A percentile compares a stretch with the other conserved stretches of the same genome.
These are phyloP conservation scores for Nothoprocta perdicaria DNA, from an alignment of 2,113 vertebrate species.

Conservation along the genomic window DNA sequence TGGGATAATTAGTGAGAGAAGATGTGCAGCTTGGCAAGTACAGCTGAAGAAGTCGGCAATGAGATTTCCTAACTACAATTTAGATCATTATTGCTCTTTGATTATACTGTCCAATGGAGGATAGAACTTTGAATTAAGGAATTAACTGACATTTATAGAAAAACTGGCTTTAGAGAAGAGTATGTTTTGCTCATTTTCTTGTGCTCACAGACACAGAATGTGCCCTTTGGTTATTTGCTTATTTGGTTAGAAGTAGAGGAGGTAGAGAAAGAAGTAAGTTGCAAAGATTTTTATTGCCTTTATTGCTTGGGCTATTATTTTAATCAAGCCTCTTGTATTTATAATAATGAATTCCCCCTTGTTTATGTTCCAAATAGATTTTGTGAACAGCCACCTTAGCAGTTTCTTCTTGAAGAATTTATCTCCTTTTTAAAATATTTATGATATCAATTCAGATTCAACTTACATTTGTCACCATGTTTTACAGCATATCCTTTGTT, in stretches of 20 bases:
- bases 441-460: neutral
- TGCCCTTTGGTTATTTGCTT: neutral
- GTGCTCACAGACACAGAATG: neutral
- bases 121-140: neutral
- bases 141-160: neutral
- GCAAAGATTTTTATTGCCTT: neutral
- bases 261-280: neutral
- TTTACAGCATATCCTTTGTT: neutral
- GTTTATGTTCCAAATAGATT: neutral
- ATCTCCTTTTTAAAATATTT: neutral
- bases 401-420: neutral
- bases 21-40: neutral
- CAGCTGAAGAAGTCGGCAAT: neutral
- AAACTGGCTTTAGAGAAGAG: neutral
- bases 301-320: neutral
- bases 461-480: neutral
- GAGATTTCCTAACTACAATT: neutral
- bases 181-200: neutral
- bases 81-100: neutral
- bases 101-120: neutral
- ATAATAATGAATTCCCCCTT: neutral
- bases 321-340: neutral
- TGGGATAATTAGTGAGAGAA: neutral
- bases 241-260: neutral
- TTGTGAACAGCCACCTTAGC: neutral